Evolutionary conservation across 2,888 invertebrate species (phyloP), one percentile per base, ranked within the genome.

Genomic region (Orchestes rusci): DNA sequence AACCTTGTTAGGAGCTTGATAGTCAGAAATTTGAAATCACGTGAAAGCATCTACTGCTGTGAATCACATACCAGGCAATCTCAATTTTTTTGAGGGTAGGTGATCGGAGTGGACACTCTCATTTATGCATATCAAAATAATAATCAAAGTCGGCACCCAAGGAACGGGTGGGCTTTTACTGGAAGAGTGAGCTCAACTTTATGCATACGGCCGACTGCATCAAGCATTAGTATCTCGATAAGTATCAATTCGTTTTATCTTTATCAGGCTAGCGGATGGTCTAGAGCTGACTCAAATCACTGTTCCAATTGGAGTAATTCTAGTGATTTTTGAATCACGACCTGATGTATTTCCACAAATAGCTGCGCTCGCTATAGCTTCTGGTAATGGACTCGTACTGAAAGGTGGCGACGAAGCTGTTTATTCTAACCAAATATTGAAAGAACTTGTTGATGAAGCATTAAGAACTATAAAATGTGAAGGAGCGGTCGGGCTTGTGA

Each of bases 341-440:
- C 99, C 99, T 3, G 99, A 99, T 72, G 96, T 96, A 34, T 71
- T 99, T 43, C 97, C 97, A 0, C 83, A 96, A 79, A 93, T 99
- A 17, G 97, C 97, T 15, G 91, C 96, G 1, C 72, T 99, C 47
- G 93, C 97, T 0, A 92, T 99, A 70, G 92, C 95, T 45, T 95
- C 94, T 18, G 97, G 88, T 2, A 99, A 99, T 66, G 97, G 96
- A 0, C 74, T 99, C 36, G 71, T 99, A 3, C 71, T 97, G 10
- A 99, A 99, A 71, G 99, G 97, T 32, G 99, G 99, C 16, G 94
- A 92, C 62, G 99, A 99, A 71, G 97, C 97, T 0, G 75, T 80
- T 1, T 73, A 92, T 67, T 95, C 92, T 56, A 99, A 99, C 67
- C 82, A 81, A 64, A 84, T 84, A 13, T 72, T 99, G 15, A 94